phyloP scores from a whole-genome alignment of 2,113 vertebrate genomes.

The Orientallactaga bullata region DNA sequence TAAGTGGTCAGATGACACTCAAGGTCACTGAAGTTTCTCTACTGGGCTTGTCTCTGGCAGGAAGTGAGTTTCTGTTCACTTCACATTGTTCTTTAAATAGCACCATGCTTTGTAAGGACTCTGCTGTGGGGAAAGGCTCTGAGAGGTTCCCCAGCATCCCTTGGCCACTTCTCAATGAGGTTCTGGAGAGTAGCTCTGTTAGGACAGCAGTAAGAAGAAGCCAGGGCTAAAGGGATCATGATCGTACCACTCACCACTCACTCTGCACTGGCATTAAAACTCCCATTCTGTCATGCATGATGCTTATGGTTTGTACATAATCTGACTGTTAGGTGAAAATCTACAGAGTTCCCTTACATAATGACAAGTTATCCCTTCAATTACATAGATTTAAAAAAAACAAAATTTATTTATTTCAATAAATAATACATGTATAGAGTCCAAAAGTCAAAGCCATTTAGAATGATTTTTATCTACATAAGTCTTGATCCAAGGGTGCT shows the following conservation, averaged over 20 bases:
- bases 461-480: background rate
- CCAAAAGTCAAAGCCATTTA: background rate
- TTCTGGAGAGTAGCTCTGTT: background rate
- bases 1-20: background rate
- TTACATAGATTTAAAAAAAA: background rate
- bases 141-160: background rate
- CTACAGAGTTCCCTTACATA: background rate
- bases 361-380: background rate
- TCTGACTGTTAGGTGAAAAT: background rate
- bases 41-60: background rate
- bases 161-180: background rate
- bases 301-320: background rate
- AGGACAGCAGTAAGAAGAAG: background rate
- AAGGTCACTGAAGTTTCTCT: background rate
- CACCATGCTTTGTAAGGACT: background rate
- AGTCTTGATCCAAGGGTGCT: background rate
- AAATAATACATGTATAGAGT: background rate
- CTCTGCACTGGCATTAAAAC: background rate
- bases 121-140: background rate
- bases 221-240: background rate
- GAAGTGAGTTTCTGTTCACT: background rate
- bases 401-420: background rate
- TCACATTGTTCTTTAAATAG: background rate
- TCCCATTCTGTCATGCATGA: rapidly evolving
- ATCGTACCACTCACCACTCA: rapidly evolving